Conservation (phyloP, 1,140 invertebrate species). For the Bombus consobrinus region DNA sequence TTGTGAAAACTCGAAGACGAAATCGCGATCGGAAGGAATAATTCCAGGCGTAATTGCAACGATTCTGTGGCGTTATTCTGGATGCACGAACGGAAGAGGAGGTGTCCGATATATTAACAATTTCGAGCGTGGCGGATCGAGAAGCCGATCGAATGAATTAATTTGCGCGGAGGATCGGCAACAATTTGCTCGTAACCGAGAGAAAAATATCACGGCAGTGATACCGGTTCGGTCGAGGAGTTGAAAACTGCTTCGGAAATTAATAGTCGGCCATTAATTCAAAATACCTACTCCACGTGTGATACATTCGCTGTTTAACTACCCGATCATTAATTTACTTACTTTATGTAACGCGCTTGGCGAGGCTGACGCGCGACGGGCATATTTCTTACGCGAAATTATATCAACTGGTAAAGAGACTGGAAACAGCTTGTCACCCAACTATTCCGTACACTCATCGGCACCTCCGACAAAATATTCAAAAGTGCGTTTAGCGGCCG, state of each 20-base stretch:
- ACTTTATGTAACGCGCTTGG: constrained; percentile 50
- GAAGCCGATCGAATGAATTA: constrained; percentile 33
- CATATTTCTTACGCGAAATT: constrained; percentile 46
- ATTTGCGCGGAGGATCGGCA: constrained; percentile 12
- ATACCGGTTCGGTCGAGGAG: constrained; percentile 41
- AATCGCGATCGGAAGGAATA: constrained; percentile 36
- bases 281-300: constrained; percentile 48
- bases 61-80: not conserved
- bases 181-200: not conserved
- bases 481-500: constrained; percentile 13
- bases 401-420: constrained; percentile 48
- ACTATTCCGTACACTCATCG: constrained; percentile 13
- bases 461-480: constrained; percentile 14
- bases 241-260: constrained; percentile 64
- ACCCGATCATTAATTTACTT: constrained; percentile 52
- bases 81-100: not conserved
- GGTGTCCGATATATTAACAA: constrained; percentile 33
- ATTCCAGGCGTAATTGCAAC: constrained; percentile 31
- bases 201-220: constrained; percentile 28
- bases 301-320: constrained; percentile 55
- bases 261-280: constrained; percentile 57
- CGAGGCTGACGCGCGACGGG: constrained; percentile 21
- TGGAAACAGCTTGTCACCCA: constrained; percentile 39
- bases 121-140: not conserved
- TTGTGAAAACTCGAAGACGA: constrained; percentile 5